Conservation (phyloP, 2,113 vertebrate species). For the Perognathus longimembris region DNA sequence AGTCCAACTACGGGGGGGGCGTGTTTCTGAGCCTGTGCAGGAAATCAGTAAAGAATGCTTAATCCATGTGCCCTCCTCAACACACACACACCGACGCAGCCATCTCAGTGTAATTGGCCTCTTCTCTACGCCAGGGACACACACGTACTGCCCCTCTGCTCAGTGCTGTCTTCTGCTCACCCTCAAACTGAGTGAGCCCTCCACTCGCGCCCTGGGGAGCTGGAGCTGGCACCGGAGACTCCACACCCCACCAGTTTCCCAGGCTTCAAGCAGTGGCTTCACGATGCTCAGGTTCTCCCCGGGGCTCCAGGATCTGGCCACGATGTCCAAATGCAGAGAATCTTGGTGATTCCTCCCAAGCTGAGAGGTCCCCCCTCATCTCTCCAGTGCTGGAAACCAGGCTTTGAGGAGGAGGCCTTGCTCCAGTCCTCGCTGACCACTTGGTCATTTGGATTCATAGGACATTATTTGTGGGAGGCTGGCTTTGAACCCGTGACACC, state of each 20-base stretch:
- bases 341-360: too few species aligned
- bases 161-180: background rate
- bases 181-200: too few species aligned
- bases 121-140: background rate
- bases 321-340: background rate
- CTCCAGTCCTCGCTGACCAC: background rate
- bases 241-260: background rate
- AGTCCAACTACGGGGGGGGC: background rate
- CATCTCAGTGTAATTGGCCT: background rate
- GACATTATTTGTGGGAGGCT: background rate
- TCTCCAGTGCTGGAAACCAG: slow-evolving; percentile 67
- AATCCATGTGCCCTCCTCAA: background rate
- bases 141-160: background rate
- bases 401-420: slow-evolving; percentile 10
- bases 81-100: background rate
- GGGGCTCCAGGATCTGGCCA: background rate
- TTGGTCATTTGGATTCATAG: slow-evolving; percentile 65
- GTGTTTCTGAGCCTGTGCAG: background rate
- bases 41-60: background rate
- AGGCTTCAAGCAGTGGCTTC: background rate
- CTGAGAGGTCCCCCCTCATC: slow-evolving; percentile 15
- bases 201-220: background rate
- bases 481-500: background rate
- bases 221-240: background rate
- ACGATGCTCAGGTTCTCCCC: background rate